Evolutionary conservation across 2,888 invertebrate genomes (phyloP).

Genomic region (Opisthograptis luteolata): DNA sequence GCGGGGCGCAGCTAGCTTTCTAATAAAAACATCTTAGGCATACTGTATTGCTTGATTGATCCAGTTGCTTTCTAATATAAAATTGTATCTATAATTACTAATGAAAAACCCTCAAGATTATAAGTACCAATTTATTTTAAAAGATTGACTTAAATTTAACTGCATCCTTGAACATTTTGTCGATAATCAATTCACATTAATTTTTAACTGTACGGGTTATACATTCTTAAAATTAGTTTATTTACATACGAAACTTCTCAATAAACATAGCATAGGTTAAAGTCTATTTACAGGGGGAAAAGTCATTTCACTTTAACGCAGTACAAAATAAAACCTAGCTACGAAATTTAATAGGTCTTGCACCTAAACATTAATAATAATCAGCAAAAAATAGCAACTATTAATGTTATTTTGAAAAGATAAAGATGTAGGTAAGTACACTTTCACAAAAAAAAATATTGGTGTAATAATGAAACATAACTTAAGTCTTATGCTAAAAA

Average conservation of each 20-base stretch:
- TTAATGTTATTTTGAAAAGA: no score
- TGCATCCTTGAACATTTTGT: not conserved
- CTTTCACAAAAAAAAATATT: not conserved
- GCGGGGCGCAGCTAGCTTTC: no score
- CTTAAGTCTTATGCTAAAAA: not conserved
- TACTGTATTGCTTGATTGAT: no score
- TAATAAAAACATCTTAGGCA: no score
- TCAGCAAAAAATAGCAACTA: not conserved
- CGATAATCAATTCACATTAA: conserved; percentile 2
- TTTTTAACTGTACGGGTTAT: not conserved
- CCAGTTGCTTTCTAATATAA: no score
- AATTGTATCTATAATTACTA: no score
- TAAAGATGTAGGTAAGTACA: no score
- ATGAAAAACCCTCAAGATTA: no score
- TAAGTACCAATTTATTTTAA: conserved; percentile 17
- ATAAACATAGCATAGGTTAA: not conserved
- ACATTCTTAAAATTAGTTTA: conserved; percentile 16
- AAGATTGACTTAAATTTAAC: conserved; percentile 1
- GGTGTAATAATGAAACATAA: not conserved
- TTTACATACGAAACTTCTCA: conserved; percentile 21
- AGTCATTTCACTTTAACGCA: conserved; percentile 1
- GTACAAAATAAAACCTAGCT: not conserved
- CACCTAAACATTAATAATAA: not conserved
- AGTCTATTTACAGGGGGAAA: conserved; percentile 19
- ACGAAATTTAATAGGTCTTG: not conserved